These are phyloP conservation scores for Micrastur ruficollis DNA, from an alignment of 2,797 vertebrate genomes.

Conservation along the genomic window DNA sequence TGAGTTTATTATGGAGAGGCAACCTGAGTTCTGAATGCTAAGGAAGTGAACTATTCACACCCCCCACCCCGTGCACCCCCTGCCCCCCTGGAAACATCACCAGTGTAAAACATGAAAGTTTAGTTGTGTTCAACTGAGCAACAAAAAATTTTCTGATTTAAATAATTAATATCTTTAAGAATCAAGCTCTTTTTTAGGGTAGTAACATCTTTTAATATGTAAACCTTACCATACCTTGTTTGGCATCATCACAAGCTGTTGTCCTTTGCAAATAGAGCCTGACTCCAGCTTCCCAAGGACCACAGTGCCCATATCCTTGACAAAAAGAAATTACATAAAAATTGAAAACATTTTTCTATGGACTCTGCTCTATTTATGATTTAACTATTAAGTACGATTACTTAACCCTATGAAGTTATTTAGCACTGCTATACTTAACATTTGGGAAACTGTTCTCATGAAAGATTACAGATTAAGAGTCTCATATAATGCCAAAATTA, in stretches of 20 bases:
- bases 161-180: neutral
- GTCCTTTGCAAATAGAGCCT: constrained; percentile 93
- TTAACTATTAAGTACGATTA: neutral
- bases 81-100: neutral
- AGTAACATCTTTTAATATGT: neutral
- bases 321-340: neutral
- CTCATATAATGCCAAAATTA: neutral
- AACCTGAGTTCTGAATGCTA: neutral
- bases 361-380: neutral
- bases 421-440: neutral
- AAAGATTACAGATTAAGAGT: neutral
- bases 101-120: neutral
- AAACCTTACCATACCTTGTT: constrained; percentile 85
- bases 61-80: too few species aligned
- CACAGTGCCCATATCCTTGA: constrained; percentile 97
- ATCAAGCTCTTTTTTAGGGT: neutral
- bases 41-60: neutral
- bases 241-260: constrained; percentile 98
- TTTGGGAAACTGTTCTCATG: neutral
- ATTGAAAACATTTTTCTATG: neutral
- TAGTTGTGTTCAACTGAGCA: neutral
- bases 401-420: neutral
- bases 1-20: neutral
- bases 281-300: constrained; percentile 96
- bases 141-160: neutral